These are phyloP conservation scores for Notarius lentiginosus DNA, from an alignment of 2,113 vertebrate species.

Conservation along the genomic window DNA sequence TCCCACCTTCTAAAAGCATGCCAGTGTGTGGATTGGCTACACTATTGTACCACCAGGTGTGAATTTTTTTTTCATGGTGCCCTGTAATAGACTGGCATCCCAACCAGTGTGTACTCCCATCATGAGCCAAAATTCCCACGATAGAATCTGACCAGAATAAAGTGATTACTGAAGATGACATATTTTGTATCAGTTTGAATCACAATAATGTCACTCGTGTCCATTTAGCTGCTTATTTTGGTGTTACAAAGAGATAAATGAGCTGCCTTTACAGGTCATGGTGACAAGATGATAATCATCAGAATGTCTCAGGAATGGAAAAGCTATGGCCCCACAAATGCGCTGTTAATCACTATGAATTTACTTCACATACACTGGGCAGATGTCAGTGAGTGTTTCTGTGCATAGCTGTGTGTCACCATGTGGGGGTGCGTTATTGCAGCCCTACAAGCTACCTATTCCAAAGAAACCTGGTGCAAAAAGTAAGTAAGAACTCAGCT, in stretches of 20 bases:
- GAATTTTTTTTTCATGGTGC: background rate
- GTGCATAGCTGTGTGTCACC: conserved; percentile 28
- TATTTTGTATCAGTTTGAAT: background rate
- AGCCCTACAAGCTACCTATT: conserved; percentile 1
- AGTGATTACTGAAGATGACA: background rate
- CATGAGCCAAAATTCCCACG: too few relatives aligned
- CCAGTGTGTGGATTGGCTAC: background rate
- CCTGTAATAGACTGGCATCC: background rate
- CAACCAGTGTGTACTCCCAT: background rate
- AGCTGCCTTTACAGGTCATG: background rate
- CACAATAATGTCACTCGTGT: background rate
- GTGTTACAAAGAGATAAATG: background rate
- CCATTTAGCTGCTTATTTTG: background rate
- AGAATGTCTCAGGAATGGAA: background rate
- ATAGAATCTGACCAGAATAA: background rate
- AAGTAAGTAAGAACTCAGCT: background rate
- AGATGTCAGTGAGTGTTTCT: background rate
- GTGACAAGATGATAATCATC: background rate
- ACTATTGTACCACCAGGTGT: background rate
- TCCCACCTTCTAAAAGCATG: background rate
- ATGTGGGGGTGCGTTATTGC: conserved; percentile 3
- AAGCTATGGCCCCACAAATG: background rate
- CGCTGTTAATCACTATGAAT: background rate
- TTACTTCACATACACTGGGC: background rate
- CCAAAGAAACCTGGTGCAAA: conserved; percentile 24